phyloP scores from a whole-genome alignment of 2,888 invertebrate species.

The Erynnis tages region DNA sequence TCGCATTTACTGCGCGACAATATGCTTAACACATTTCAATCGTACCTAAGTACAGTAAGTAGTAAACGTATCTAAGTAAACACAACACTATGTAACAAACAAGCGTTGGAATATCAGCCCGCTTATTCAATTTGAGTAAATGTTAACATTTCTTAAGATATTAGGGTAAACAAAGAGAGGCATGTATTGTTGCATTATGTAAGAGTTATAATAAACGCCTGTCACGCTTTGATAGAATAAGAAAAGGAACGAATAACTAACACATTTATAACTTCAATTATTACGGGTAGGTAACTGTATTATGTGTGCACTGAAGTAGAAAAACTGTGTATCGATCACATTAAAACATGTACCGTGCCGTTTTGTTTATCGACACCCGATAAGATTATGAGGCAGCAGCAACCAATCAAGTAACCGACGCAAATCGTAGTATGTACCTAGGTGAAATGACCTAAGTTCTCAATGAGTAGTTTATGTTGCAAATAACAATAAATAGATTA shows the following conservation, averaged over 20 bases:
- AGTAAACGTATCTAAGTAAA: too few species aligned
- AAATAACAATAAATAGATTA: not conserved
- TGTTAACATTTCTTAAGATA: not conserved
- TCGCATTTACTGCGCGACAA: not conserved
- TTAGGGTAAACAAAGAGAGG: not conserved
- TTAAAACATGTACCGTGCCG: slow-evolving; percentile 46
- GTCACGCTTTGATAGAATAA: too few species aligned
- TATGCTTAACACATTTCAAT: not conserved
- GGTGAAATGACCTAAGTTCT: slow-evolving; percentile 9
- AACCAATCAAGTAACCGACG: slow-evolving; percentile 51
- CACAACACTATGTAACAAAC: not conserved
- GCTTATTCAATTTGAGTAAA: slow-evolving; percentile 21
- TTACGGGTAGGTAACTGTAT: too few species aligned
- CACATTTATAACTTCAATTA: not conserved
- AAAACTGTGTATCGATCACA: slow-evolving; percentile 51
- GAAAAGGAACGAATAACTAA: too few species aligned
- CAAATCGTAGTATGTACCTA: slow-evolving; percentile 11
- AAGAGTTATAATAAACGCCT: not conserved
- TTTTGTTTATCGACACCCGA: slow-evolving; percentile 66
- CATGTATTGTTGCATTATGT: not conserved
- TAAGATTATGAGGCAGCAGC: slow-evolving; percentile 61
- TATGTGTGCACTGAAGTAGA: slow-evolving; percentile 22
- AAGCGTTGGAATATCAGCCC: slow-evolving; percentile 49
- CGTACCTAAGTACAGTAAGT: too few species aligned
- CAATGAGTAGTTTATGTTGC: not conserved